Conservation (phyloP, 2,888 invertebrate genomes). For the Villa cingulata region DNA sequence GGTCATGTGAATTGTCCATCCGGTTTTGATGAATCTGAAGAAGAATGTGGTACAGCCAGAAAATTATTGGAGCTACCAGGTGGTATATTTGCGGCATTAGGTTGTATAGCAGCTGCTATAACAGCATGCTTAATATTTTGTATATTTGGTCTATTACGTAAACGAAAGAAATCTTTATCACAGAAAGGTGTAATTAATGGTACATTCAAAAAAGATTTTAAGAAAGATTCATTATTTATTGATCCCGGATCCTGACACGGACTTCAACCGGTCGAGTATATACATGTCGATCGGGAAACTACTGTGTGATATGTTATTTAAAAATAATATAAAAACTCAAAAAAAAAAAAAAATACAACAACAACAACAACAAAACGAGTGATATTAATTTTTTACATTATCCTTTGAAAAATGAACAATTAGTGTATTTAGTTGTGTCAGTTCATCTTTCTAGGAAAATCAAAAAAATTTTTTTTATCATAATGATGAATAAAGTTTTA, state of each 20-base stretch:
- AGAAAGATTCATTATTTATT: constrained; percentile 35
- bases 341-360: background rate
- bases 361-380: no score
- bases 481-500: no score
- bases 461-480: no score
- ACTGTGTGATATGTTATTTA: constrained; percentile 57
- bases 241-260: constrained; percentile 71
- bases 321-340: constrained; percentile 6
- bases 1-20: constrained; percentile 47
- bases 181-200: constrained; percentile 38
- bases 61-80: constrained; percentile 42
- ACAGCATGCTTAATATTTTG: constrained; percentile 44
- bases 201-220: constrained; percentile 49
- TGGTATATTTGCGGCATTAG: constrained; percentile 40
- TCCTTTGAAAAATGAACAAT: no score
- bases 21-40: constrained; percentile 57
- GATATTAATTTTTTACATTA: no score
- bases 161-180: constrained; percentile 40
- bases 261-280: constrained; percentile 80
- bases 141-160: constrained; percentile 45
- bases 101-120: constrained; percentile 45
- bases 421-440: no score
- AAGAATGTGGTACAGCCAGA: constrained; percentile 46
- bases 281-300: constrained; percentile 85
- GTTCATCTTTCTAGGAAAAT: no score